Evolutionary conservation across 2,113 vertebrate genomes (phyloP), one percentile per base, ranked within the genome.

Genomic region (Meriones unguiculatus): DNA sequence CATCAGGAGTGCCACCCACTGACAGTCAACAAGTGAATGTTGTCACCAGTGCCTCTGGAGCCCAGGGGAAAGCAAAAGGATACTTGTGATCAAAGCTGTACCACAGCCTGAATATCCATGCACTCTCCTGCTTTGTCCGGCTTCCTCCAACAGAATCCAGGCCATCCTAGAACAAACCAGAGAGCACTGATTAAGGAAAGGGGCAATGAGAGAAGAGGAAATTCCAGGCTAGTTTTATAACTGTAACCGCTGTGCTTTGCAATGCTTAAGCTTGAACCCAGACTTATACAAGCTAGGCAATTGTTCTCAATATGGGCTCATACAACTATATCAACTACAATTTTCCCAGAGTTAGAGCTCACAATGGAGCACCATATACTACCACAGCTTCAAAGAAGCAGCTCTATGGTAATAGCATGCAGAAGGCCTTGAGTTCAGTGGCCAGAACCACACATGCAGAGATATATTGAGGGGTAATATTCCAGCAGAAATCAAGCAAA

Each of bases 31-130:
- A 87, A 91, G 38, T 88, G 24, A 24, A 94, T 64, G 80, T 90
- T 76, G 85, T 76, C 76, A 76, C 6, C 15, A 57, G n/a, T 76
- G 30, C 77, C 88, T 95, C 89, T 30, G 50, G 25, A 62, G 81
- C n/a, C 52, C 2, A 89, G 67, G 72, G 35, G 82, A 91, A 92
- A 30, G 52, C 54, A 95, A 98, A 99, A 99, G 99, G 99, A 99
- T 99, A 99, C 99, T 99, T 99, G 97, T 99, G 99, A 97, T 99
- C 99, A 98, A 99, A 99, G 96, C 99, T 99, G 90, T 99, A 99
- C 99, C 99, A 99, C 6, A 99, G 98, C 94, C 99, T 99, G 98
- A 99, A 99, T 78, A 99, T 99, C 99, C 99, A 99, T 1, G 99
- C 99, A 5, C 99, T 99, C 98, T 99, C 99, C 98, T 99, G 99